Evolutionary conservation across 2,113 vertebrate genomes (phyloP), one percentile per base, ranked within the genome.

Genomic region (Sinocyclocheilus grahami): DNA sequence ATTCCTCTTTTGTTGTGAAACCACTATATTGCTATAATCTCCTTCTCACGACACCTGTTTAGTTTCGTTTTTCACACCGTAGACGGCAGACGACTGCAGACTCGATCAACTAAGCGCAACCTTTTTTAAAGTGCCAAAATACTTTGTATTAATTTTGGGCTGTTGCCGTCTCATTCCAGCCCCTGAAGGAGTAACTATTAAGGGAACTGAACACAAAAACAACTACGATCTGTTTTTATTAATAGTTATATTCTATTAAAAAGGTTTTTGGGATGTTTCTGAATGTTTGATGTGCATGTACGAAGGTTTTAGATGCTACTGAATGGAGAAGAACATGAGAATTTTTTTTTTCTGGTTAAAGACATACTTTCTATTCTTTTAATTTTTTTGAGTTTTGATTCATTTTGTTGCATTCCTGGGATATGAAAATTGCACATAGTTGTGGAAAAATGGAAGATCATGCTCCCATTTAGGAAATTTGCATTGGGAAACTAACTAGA

Each of bases 101-200:
- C 89, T 83, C 87, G 30, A 10, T 30, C 30, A 83, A 82, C 91
- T 82, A 82, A 67, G 75, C 82, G 72, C 85, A 90, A 91, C 74
- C 27, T 90, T 91, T 92, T 87, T 90, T 93, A 91, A 93, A 94
- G 93, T 93, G 94, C 92, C 94, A 93, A 94, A 93, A 94, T 82
- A 72, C 79, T 88, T 83, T 89, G 91, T 60, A 89, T 91, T 87
- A 88, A 88, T 90, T 92, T 87, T 91, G 93, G 89, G 90, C 90
- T 87, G 89, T 91, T 88, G 84, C 86, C 86, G 77, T 90, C 91
- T 91, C 91, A 85, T 91, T 27, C 24, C 37, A 87, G 92, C 91
- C 91, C 93, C 92, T 37, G 77, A 27, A 84, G 30, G 37, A 78
- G 79, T 27, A 74, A 93, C 80, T 67, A 89, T 89, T 89, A 90